Evolutionary conservation across 2,888 invertebrate genomes (phyloP), one percentile per base, ranked within the genome.

Genomic region (Gandaritis pyraliata): DNA sequence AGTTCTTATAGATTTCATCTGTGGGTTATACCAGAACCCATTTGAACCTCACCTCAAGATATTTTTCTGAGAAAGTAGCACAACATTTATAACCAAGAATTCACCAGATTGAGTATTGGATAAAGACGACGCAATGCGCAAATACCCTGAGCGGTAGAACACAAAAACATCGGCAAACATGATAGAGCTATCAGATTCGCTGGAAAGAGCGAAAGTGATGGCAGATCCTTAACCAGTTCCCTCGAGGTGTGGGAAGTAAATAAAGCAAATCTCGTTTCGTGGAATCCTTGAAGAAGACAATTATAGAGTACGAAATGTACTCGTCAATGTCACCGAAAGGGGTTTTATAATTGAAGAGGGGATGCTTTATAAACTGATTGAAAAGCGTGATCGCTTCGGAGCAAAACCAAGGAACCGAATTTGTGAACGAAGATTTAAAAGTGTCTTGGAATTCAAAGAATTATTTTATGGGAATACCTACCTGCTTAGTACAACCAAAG

Each of bases 151-250:
- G 58, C 59, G 59, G 53, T 43, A 53, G 16, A 49, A 49, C 59
- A 48, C 52, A 52, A 45, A 61, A 59, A 64, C 54, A 52, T 61
- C 52, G 51, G 47, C 46, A 51, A 47, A 33, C 51, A 51, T 50
- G 50, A 45, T 39, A 16, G 61, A 57, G 39, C 55, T 66, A 71
- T 71, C 71, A 68, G 71, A 71, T 69, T 29, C 15, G 45, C 61
- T 59, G 58, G 59, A 67, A 66, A 58, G 41, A 67, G 67, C 56
- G 70, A 69, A 71, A 71, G 69, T 64, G 58, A 53, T 65, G 62
- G 36, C 16, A 65, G 64, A 67, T 68, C 53, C 50, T 45, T 45
- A 49, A 48, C 48, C 53, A 58, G 59, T 54, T 58, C 36, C 38
- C 45, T 56, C 41, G 30, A 15, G 11, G 11, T 11, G 16, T 12